phyloP scores from a whole-genome alignment of 2,797 vertebrate species.

The Argya squamiceps region DNA sequence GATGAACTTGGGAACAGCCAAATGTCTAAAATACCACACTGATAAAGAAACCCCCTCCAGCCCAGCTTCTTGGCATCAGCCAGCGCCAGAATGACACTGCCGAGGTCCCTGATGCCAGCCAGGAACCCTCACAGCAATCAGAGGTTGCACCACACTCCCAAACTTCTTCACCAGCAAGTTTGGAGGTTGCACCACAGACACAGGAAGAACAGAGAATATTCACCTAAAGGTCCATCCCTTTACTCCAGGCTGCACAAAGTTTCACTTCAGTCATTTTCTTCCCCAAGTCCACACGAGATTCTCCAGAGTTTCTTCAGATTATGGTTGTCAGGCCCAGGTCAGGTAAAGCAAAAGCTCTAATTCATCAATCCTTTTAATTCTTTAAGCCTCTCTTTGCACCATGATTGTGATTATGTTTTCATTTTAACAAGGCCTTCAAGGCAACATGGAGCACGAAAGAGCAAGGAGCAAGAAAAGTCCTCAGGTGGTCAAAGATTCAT shows the following conservation, averaged over 20 bases:
- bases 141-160: background rate
- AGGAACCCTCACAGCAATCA: background rate
- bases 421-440: background rate
- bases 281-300: background rate
- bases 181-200: background rate
- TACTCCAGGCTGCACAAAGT: background rate
- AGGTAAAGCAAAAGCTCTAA: background rate
- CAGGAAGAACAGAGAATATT: background rate
- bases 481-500: conserved; percentile 8
- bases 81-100: background rate
- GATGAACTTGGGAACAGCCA: background rate
- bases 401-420: background rate
- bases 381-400: background rate
- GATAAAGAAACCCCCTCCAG: background rate
- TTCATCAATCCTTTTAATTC: background rate
- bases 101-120: background rate
- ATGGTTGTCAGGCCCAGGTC: background rate
- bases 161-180: background rate
- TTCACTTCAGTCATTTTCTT: background rate
- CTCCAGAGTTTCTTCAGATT: background rate
- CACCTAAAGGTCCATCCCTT: background rate
- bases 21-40: background rate
- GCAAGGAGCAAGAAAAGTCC: background rate
- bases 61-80: background rate
- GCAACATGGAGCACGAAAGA: background rate